phyloP scores from a whole-genome alignment of 2,113 vertebrate genomes.

The Acanthisitta chloris region DNA sequence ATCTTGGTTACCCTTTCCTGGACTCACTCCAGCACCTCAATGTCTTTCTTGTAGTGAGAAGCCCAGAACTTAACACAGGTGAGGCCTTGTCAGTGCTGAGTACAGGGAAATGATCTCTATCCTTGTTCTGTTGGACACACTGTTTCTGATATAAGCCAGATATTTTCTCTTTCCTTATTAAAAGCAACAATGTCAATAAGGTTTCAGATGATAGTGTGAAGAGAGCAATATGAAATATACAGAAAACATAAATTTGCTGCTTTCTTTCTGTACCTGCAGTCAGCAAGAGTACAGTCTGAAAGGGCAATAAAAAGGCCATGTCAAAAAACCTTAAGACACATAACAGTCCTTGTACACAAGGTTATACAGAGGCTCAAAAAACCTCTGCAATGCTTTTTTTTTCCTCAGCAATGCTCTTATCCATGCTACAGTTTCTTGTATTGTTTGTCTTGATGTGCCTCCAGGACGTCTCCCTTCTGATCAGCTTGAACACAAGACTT shows the following conservation, averaged over 20 bases:
- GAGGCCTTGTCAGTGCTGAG: not conserved
- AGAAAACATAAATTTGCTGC: not conserved
- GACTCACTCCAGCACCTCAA: not conserved
- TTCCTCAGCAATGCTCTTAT: not conserved
- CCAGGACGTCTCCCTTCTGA: not conserved
- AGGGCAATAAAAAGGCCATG: not conserved
- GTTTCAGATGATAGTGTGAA: not conserved
- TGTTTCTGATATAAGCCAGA: not conserved
- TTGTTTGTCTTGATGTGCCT: not conserved
- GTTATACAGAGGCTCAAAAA: not conserved
- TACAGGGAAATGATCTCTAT: not conserved
- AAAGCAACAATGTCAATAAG: not conserved
- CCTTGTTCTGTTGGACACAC: not conserved
- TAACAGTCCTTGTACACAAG: not conserved
- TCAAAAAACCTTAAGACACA: not conserved
- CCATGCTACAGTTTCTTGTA: not conserved
- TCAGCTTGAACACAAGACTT: not conserved
- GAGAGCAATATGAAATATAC: not conserved
- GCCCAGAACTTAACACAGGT: not conserved
- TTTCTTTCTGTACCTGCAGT: not conserved
- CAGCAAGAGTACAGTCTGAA: not conserved
- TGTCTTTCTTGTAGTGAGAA: not conserved
- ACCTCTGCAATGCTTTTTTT: not conserved
- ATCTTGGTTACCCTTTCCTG: not conserved
- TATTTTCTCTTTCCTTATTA: not conserved